Evolutionary conservation across 2,888 invertebrate species (phyloP), one percentile per base, ranked within the genome.

Genomic region (Drosophila planitibia): DNA sequence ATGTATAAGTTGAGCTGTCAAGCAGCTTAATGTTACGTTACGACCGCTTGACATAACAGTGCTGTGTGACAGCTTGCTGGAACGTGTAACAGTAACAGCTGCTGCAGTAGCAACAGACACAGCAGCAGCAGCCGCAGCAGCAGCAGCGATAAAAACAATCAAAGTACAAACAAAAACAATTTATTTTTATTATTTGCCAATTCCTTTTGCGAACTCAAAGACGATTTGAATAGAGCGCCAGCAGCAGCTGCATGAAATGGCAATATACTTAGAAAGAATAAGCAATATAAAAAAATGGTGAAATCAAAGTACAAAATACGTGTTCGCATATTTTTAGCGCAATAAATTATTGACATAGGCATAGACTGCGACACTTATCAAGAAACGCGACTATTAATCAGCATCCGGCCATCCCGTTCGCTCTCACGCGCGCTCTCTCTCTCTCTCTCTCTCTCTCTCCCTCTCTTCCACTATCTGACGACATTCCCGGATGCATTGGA

Each of bases 221-320:
- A 60, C 37, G 22, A 73, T 73, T 64, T 54, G 54, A 62, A 49
- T 68, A 30, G 7, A 28, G 25, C 57, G 67, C 55, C 32, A 39
- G 61, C 49, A 54, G 44, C 64, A 55, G 65, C 52, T 55, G 64
- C 52, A 49, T 47, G 19, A 61, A 57, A 76, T 60, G 54, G 32
- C 61, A 74, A 49, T 33, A n/a, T 4, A 51, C 4, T 3, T 37
- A 63, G 66, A 58, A 51, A 55, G 68, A 72, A 62, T 65, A 30
- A 51, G 51, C 28, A 37, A 25, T 3, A 44, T 37, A 12, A 6
- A 33, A 7, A 51, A 28, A 59, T 61, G 39, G 49, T 53, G 54
- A 66, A 81, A 76, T 78, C 52, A 76, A 81, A 65, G 58, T 64
- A 39, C 51, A 67, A 72, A n/a, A 41, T 59, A 74, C 70, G 74